These are phyloP conservation scores for Cheilosia variabilis DNA, from an alignment of 2,888 invertebrate species.

Conservation along the genomic window DNA sequence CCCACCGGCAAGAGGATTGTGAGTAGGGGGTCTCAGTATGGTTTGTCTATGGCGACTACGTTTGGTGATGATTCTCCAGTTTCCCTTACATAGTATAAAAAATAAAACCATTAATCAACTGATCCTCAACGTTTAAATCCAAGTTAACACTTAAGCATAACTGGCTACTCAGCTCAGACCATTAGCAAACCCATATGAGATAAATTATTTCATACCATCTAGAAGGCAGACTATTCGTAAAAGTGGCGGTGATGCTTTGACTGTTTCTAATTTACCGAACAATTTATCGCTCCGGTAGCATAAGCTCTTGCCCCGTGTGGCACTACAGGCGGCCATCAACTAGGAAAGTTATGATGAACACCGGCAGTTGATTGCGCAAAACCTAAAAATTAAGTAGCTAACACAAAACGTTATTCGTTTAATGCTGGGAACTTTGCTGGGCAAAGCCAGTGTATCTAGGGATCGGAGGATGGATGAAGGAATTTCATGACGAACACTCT, in stretches of 20 bases:
- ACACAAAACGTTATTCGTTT: slow-evolving; percentile 17
- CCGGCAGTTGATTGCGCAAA: slow-evolving; percentile 21
- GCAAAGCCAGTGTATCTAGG: slow-evolving; percentile 4
- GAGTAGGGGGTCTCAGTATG: too few species aligned
- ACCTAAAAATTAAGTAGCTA: slow-evolving; percentile 15
- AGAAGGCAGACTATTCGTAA: background rate
- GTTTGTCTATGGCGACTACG: too few species aligned
- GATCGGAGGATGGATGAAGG: background rate
- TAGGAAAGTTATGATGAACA: slow-evolving; percentile 32
- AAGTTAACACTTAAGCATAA: background rate
- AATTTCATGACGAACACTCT: slow-evolving; percentile 32
- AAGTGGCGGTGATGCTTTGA: slow-evolving; percentile 16
- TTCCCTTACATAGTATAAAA: too few species aligned
- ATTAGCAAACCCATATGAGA: background rate
- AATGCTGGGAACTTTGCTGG: slow-evolving; percentile 38
- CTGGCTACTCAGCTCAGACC: background rate
- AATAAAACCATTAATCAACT: too few species aligned
- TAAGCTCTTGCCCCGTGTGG: slow-evolving; percentile 11
- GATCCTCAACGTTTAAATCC: background rate
- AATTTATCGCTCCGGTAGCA: slow-evolving; percentile 30
- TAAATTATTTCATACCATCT: background rate
- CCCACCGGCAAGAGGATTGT: too few species aligned
- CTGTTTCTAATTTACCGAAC: slow-evolving; percentile 11
- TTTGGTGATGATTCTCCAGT: too few species aligned
- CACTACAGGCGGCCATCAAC: slow-evolving; percentile 2